Evolutionary conservation across 2,113 vertebrate species (phyloP).

Genomic region (Pardalotus punctatus): DNA sequence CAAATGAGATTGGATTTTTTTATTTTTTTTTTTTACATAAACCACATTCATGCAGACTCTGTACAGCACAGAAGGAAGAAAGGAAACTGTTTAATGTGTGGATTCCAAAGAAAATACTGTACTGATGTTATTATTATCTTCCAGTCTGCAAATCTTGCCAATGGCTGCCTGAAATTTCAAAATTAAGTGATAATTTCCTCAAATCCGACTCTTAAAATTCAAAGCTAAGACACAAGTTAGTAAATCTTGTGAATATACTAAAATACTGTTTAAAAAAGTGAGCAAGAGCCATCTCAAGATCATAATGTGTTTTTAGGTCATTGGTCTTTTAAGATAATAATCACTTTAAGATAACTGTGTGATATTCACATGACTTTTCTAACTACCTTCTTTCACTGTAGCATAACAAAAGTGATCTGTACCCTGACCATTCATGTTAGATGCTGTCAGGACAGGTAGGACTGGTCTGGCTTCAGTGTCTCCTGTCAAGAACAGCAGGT

Average conservation of each 20-base stretch:
- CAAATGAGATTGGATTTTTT: constrained; percentile 6
- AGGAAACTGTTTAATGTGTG: constrained; percentile 5
- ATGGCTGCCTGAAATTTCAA: constrained; percentile 17
- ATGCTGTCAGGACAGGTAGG: neutral
- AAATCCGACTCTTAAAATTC: constrained; percentile 9
- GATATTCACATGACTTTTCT: neutral
- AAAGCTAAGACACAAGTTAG: neutral
- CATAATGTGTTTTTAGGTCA: neutral
- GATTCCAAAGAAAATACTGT: constrained; percentile 60
- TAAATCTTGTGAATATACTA: neutral
- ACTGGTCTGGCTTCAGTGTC: neutral
- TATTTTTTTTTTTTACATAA: neutral
- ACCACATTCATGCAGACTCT: constrained; percentile 6
- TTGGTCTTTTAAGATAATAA: neutral
- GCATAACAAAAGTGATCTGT: neutral
- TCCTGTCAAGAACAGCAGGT: neutral
- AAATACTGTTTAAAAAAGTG: neutral
- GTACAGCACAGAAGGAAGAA: constrained; percentile 16
- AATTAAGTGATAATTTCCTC: constrained; percentile 52
- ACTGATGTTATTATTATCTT: constrained; percentile 36
- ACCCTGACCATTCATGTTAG: fast-evolving
- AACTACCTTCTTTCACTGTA: neutral
- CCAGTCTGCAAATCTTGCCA: constrained; percentile 35
- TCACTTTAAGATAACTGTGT: neutral
- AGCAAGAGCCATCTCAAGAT: neutral